Evolutionary conservation across 2,888 invertebrate genomes (phyloP).

Genomic region (Carabus problematicus): DNA sequence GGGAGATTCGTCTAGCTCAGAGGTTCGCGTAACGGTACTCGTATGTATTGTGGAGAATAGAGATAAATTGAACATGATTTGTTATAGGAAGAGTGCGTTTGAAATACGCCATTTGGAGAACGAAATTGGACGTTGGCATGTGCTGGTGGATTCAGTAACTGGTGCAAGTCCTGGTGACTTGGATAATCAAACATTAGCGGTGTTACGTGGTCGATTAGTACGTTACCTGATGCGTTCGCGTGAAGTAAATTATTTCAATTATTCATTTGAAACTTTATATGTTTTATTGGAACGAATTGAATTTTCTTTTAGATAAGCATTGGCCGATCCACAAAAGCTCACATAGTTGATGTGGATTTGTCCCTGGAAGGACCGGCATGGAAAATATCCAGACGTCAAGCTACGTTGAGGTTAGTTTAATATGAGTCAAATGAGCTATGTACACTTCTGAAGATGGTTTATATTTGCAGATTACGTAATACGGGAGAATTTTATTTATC

Average conservation of each 20-base stretch:
- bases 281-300: not conserved
- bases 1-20: conserved; percentile 77
- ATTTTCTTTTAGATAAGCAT: conserved; percentile 78
- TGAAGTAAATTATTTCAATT: conserved; percentile 65
- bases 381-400: conserved; percentile 92
- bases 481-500: conserved; percentile 95
- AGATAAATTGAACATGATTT: too few species aligned
- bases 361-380: conserved; percentile 93
- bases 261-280: conserved; percentile 11
- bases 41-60: not conserved
- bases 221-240: conserved; percentile 93
- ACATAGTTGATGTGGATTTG: conserved; percentile 91
- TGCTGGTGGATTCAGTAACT: conserved; percentile 88
- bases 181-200: conserved; percentile 92
- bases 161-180: conserved; percentile 86
- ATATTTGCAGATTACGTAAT: conserved; percentile 71
- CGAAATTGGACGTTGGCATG: conserved; percentile 90
- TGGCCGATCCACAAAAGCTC: conserved; percentile 88
- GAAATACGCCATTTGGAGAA: conserved; percentile 90
- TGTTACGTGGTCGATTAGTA: conserved; percentile 88
- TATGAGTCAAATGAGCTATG: too few species aligned
- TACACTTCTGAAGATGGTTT: conserved; percentile 7
- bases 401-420: conserved; percentile 73
- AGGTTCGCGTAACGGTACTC: conserved; percentile 59
- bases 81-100: conserved; percentile 72